Evolutionary conservation across 2,797 vertebrate genomes (phyloP).

Genomic region (Tokudaia muenninki): DNA sequence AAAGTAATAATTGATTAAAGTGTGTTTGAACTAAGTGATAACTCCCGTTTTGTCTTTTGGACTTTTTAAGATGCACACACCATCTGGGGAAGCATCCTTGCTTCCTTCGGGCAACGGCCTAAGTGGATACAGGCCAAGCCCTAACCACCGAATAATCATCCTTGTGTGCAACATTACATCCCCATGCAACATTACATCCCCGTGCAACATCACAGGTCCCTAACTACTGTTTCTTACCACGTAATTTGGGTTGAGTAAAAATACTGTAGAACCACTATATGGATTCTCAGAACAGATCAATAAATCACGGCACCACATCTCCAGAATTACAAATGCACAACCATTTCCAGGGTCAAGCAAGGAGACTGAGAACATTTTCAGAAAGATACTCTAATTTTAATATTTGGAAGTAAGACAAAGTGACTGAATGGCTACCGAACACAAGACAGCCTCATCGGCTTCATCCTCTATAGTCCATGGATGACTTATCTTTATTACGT

Average conservation of each 20-base stretch:
- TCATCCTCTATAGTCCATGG: neutral
- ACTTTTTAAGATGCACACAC: constrained; percentile 3
- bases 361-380: constrained; percentile 30
- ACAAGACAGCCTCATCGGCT: neutral
- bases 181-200: no score
- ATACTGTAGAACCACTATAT: neutral
- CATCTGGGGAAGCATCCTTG: neutral
- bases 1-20: constrained; percentile 55
- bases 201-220: no score
- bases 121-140: neutral
- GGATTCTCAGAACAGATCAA: neutral
- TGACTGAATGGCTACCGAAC: neutral
- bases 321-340: constrained; percentile 35
- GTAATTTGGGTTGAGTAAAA: neutral
- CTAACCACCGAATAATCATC: no score
- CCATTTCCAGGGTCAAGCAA: neutral
- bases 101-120: neutral
- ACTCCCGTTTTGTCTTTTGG: neutral
- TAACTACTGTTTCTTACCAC: neutral
- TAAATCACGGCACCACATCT: neutral
- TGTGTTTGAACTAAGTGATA: constrained; percentile 22
- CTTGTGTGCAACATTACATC: no score
- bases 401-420: neutral
- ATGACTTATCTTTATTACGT: neutral
- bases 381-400: constrained; percentile 28